phyloP scores from a whole-genome alignment of 2,797 vertebrate species.

The Leucoraja ocellata region DNA sequence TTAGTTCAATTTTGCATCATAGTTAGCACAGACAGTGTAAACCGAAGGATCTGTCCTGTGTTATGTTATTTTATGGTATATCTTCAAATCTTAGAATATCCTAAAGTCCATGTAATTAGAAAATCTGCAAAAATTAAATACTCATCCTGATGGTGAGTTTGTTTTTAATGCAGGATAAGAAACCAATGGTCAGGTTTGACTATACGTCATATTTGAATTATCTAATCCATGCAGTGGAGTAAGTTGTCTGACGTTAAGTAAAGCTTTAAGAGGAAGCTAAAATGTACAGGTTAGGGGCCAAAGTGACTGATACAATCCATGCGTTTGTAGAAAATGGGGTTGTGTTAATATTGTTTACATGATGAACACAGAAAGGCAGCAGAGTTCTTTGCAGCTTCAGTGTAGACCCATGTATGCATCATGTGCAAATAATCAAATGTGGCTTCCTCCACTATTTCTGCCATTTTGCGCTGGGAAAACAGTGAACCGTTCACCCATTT shows the following conservation, averaged over 20 bases:
- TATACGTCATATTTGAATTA: background rate
- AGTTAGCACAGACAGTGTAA: too few relatives aligned
- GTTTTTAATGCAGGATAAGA: background rate
- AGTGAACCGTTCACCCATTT: constrained; percentile 2
- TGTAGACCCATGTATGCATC: background rate
- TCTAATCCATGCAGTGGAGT: background rate
- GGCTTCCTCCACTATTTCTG: background rate
- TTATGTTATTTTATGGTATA: background rate
- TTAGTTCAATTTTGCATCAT: too few relatives aligned
- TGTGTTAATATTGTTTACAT: background rate
- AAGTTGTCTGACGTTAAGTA: background rate
- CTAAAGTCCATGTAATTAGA: background rate
- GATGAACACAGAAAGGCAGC: background rate
- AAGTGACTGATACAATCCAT: background rate
- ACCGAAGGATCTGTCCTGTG: too few relatives aligned
- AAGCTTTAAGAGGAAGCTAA: background rate
- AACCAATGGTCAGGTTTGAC: background rate
- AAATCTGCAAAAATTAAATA: background rate
- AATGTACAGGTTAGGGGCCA: background rate
- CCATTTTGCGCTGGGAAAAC: background rate
- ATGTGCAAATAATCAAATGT: background rate
- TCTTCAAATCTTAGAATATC: background rate
- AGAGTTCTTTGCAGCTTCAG: background rate
- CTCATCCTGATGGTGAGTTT: background rate
- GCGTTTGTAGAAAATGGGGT: background rate